phyloP scores from a whole-genome alignment of 2,888 invertebrate species.

The Andrena bucephala region DNA sequence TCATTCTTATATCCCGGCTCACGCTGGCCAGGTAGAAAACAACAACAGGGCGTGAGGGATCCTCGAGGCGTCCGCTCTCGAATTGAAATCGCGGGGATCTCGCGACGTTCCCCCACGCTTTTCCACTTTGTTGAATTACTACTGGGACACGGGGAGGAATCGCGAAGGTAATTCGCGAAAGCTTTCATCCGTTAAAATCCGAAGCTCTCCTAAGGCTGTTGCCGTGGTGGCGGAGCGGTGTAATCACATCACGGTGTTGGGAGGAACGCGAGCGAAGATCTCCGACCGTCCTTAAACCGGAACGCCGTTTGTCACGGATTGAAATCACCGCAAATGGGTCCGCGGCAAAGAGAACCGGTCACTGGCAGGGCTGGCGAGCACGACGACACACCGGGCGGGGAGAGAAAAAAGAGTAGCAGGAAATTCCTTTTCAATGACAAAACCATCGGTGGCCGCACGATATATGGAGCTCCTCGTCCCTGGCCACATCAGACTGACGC shows the following conservation, averaged over 20 bases:
- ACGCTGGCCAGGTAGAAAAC: not conserved
- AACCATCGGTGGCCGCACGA: slow-evolving; percentile 61
- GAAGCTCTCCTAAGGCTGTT: slow-evolving; percentile 61
- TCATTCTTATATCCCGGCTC: not conserved
- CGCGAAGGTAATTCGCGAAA: slow-evolving; percentile 58
- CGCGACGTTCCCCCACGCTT: slow-evolving; percentile 21
- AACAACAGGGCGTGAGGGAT: not conserved
- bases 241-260: slow-evolving; percentile 64
- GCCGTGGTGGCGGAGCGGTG: slow-evolving; percentile 23
- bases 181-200: slow-evolving; percentile 69
- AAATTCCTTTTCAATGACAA: slow-evolving; percentile 64
- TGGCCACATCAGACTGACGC: slow-evolving; percentile 73
- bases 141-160: slow-evolving; percentile 61
- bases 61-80: slow-evolving; percentile 28
- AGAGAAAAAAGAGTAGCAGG: slow-evolving; percentile 45
- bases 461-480: slow-evolving; percentile 64
- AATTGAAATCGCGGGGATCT: slow-evolving; percentile 41
- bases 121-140: slow-evolving; percentile 75
- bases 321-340: slow-evolving; percentile 67
- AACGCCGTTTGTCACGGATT: slow-evolving; percentile 61
- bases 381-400: slow-evolving; percentile 27
- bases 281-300: slow-evolving; percentile 58
- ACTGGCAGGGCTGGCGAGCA: slow-evolving; percentile 13
- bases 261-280: slow-evolving; percentile 38
- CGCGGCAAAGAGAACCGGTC: slow-evolving; percentile 49